These are phyloP conservation scores for Elegia similella DNA, from an alignment of 2,888 invertebrate species.

Conservation along the genomic window DNA sequence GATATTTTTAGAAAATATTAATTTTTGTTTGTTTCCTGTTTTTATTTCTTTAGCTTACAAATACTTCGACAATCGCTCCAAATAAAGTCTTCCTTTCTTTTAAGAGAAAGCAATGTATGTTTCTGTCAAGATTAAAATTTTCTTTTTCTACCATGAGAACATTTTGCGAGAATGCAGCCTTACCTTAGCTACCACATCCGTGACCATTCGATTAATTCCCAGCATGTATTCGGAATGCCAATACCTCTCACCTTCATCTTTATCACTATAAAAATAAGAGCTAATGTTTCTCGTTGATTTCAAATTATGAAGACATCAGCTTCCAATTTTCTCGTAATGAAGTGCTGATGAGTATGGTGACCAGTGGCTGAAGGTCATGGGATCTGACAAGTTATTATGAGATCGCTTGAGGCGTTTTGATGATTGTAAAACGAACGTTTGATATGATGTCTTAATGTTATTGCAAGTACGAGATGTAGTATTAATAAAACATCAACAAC, in stretches of 20 bases:
- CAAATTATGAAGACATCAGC: constrained; percentile 4
- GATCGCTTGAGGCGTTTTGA: not conserved
- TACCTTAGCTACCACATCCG: constrained; percentile 8
- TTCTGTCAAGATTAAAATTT: not conserved
- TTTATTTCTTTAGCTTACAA: too few relatives aligned
- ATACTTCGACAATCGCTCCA: too few relatives aligned
- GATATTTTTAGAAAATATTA: too few relatives aligned
- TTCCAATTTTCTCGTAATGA: constrained; percentile 9
- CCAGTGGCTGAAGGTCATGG: constrained; percentile 9
- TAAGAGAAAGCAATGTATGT: not conserved
- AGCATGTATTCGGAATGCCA: constrained; percentile 6
- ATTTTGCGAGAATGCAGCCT: constrained; percentile 2
- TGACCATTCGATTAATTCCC: constrained; percentile 8
- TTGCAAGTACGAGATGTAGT: not conserved
- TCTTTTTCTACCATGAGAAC: not conserved
- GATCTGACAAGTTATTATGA: constrained; percentile 3
- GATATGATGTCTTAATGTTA: not conserved
- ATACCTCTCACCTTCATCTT: not conserved
- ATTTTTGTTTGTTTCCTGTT: too few relatives aligned
- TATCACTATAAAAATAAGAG: not conserved
- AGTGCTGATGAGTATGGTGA: constrained; percentile 4
- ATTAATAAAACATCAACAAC: not conserved
- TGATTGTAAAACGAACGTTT: not conserved
- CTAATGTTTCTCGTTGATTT: not conserved
- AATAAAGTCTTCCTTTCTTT: not conserved